These are phyloP conservation scores for Platycercus adscitus DNA, from an alignment of 2,113 vertebrate genomes.

Conservation along the genomic window DNA sequence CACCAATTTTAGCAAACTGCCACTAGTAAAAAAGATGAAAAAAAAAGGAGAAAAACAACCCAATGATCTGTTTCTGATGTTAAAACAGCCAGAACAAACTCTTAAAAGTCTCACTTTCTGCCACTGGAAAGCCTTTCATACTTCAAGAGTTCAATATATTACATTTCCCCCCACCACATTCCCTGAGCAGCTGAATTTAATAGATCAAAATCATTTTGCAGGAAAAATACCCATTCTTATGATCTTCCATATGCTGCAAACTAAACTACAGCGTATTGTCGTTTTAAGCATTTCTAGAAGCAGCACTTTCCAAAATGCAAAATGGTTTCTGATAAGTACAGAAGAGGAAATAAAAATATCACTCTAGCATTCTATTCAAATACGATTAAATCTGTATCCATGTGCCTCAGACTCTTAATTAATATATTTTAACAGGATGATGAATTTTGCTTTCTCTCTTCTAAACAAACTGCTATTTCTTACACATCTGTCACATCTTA, in stretches of 20 bases:
- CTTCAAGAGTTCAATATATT: neutral
- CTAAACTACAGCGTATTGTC: neutral
- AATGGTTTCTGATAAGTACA: neutral
- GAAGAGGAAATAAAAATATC: slow-evolving; percentile 3
- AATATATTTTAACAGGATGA: neutral
- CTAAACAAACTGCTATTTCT: neutral
- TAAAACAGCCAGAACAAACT: neutral
- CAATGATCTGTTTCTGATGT: neutral
- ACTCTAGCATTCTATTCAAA: slow-evolving; percentile 17
- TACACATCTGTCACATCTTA: neutral
- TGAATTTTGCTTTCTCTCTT: neutral
- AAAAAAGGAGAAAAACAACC: neutral
- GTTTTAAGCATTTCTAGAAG: slow-evolving; percentile 13
- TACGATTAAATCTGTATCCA: neutral
- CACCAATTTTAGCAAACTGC: neutral
- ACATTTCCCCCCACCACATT: neutral
- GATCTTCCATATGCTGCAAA: slow-evolving; percentile 39
- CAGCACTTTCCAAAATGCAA: slow-evolving; percentile 4
- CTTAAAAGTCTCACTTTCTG: neutral
- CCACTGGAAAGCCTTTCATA: neutral
- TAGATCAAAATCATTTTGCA: neutral
- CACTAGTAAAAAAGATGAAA: neutral
- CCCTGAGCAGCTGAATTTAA: slow-evolving; percentile 27
- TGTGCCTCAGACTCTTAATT: neutral
- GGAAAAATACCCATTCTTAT: neutral